A percentile compares a stretch with the other conserved stretches of the same genome.
Conservation (phyloP, 2,113 vertebrate genomes). For the Limanda limanda region DNA sequence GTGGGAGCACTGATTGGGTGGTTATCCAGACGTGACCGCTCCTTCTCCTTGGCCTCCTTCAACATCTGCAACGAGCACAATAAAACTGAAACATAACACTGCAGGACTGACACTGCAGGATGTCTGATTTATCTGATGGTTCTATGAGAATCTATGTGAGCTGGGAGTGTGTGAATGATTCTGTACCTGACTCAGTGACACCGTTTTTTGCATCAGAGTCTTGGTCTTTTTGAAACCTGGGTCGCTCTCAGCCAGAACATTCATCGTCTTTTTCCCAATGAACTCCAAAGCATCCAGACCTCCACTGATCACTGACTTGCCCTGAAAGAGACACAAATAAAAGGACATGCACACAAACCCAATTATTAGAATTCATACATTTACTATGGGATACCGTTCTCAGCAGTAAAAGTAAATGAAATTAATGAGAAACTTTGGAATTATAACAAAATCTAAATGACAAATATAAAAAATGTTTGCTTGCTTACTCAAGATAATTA, state of each 20-base stretch:
- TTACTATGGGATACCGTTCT: too few species aligned
- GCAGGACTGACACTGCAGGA: background rate
- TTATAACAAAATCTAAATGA: too few species aligned
- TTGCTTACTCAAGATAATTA: too few species aligned
- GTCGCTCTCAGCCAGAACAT: conserved; percentile 95
- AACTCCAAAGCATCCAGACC: conserved; percentile 98
- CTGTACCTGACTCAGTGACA: conserved; percentile 93
- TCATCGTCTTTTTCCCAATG: conserved; percentile 99
- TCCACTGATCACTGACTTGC: conserved; percentile 93
- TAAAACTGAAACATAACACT: background rate
- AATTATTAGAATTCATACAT: background rate
- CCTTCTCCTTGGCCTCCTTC: conserved; percentile 97
- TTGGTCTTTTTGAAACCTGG: conserved; percentile 98
- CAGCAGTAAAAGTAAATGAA: too few species aligned
- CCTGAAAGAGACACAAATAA: conserved; percentile 75
- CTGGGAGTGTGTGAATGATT: background rate
- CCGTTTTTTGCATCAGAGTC: conserved; percentile 94
- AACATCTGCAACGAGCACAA: conserved; percentile 86
- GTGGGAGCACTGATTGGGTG: conserved; percentile 88
- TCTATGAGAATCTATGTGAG: background rate
- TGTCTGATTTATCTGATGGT: background rate
- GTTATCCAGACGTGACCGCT: conserved; percentile 88
- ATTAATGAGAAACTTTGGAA: too few species aligned
- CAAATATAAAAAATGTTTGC: too few species aligned
- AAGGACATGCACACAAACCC: background rate